Evolutionary conservation across 2,888 invertebrate species (phyloP), one percentile per base, ranked within the genome.

Genomic region (Drosophila demipolita): DNA sequence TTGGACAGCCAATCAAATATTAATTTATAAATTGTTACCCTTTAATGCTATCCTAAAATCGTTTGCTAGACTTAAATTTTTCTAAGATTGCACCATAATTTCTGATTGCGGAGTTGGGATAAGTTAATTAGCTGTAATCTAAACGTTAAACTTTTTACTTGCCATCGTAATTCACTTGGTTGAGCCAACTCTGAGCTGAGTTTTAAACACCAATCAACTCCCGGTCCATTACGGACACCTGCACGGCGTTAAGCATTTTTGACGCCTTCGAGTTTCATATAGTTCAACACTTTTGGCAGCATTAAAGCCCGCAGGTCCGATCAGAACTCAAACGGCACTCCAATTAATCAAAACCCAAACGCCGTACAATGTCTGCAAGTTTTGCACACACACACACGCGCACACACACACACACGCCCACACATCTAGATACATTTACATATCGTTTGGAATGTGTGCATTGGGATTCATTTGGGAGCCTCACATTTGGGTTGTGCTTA

Each of bases 331-430:
- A 84, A 78, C 79, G 78, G 65, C 79, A 72, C 79, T 84, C 59
- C 75, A 85, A 85, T 84, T 82, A 82, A 82, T 82, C 85, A 82
- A 82, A 82, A 66, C 79, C 75, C 71, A 64, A 64, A 61, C 63
- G 60, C 65, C 72, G 71, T 50, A 78, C 84, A 81, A 63, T 62
- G 78, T 52, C 82, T 81, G 66, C 70, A 65, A 80, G 65, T 74
- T 78, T 74, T 77, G 70, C 29, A 52, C 40, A 48, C 38, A 38
- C 32, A 17, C 40, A 33, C n/a, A 26, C 82, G 71, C 53, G 45
- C 29, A 29, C 42, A 33, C 29, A 59, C 45, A 52, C 50, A 49
- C 7, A 29, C 23, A 32, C 61, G 45, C 49, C 49, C n/a, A 73
- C 59, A 81, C 15, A 33, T 12, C 23, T n/a, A n/a, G 8, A 26